Base-by-base conservation (phyloP, 2,113 vertebrate genomes). In the Ploceus nigricollis region DNA sequence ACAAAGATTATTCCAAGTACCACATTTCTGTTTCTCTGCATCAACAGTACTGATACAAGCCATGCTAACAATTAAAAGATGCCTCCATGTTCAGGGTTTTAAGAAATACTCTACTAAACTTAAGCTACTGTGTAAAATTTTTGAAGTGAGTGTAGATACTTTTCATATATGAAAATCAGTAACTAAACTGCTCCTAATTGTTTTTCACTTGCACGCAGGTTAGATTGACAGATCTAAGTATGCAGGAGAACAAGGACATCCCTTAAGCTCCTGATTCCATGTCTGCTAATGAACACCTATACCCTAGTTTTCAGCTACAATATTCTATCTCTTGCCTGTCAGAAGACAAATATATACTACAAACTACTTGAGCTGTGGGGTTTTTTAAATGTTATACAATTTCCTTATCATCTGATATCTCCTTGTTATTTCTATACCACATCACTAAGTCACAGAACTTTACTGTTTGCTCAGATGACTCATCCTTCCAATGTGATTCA, bases 401-500 rank as follows among this genome's bases (percentile, higher is more conserved):
- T 89, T 89, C 70, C 50, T 85, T 77, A 70, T 87, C 73, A 89
- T 82, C 70, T 76, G 70, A 8, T 87, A 91, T 9, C 50, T 91
- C 73, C 65, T 75, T 91, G 58, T 80, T 92, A 93, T 87, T 93
- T 87, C 84, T 87, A 84, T 40, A 78, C 44, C 45, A 20, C 39
- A 71, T 56, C 77, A 86, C 60, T 86, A 95, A 94, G 61, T n/a
- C 94, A 95, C 61, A 79, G 48, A 94, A 84, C 66, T 94, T 89
- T 35, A 87, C 60, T 90, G 76, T 92, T 84, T 79, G 73, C 58
- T 94, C 89, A 79, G 66, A 87, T 95, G 89, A 96, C 78, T 96
- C 95, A 97, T 95, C 65, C 77, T 96, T 93, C 84, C 89, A 93
- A 82, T 3, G 65, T 95, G 93, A 97, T 82, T 97, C 96, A 96